Evolutionary conservation across 2,113 vertebrate genomes (phyloP).

Genomic region (Chloebia gouldiae): DNA sequence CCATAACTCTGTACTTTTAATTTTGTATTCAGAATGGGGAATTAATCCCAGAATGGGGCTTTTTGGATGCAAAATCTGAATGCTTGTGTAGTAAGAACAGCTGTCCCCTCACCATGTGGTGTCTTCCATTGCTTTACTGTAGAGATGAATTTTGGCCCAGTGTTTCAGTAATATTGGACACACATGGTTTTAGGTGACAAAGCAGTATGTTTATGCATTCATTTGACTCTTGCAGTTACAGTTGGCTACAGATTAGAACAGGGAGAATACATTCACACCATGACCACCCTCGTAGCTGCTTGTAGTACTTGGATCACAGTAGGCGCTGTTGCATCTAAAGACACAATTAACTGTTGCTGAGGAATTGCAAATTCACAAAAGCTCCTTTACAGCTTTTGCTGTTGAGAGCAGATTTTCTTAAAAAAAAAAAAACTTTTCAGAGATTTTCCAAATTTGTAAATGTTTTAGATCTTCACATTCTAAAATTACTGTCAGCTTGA

Average conservation of each 20-base stretch:
- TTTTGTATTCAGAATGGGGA: conserved; percentile 68
- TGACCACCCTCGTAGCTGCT: conserved; percentile 73
- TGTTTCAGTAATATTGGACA: conserved; percentile 76
- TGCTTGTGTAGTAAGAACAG: conserved; percentile 75
- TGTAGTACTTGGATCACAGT: conserved; percentile 66
- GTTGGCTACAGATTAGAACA: conserved; percentile 73
- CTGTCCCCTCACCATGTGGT: conserved; percentile 81
- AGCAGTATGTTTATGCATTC: conserved; percentile 77
- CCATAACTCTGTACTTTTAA: conserved; percentile 58
- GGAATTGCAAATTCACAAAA: conserved; percentile 64
- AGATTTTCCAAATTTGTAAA: neutral
- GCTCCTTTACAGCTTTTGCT: conserved; percentile 38
- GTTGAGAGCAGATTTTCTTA: conserved; percentile 11
- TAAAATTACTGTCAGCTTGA: neutral
- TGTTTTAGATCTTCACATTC: neutral
- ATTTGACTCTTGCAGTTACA: conserved; percentile 73
- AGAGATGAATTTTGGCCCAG: conserved; percentile 77
- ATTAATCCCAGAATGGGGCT: conserved; percentile 62
- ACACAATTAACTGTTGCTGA: conserved; percentile 71
- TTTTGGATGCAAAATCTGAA: conserved; percentile 78
- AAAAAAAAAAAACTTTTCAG: neutral
- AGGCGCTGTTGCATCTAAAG: conserved; percentile 72
- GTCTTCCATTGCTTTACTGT: conserved; percentile 73
- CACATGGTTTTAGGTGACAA: conserved; percentile 80
- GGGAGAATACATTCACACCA: conserved; percentile 73